Evolutionary conservation across 2,888 invertebrate species (phyloP).

Genomic region (Drosophila helvetica): DNA sequence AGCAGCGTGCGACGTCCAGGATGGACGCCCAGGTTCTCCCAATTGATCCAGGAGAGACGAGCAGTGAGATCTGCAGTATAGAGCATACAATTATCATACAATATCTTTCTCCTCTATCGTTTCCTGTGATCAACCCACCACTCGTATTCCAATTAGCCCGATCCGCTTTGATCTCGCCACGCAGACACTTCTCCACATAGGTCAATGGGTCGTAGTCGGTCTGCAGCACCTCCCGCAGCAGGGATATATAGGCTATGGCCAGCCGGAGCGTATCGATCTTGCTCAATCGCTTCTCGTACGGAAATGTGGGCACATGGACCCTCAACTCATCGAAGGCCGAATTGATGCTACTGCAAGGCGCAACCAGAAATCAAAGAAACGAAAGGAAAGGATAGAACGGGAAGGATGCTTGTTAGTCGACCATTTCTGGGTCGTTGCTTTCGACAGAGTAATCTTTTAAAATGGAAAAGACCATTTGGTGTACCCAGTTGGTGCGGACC

Average conservation of each 20-base stretch:
- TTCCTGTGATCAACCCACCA: constrained; percentile 85
- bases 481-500: constrained; percentile 95
- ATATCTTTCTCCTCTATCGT: not conserved
- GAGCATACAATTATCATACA: not conserved
- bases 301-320: constrained; percentile 99
- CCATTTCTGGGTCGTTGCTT: not conserved
- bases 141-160: constrained; percentile 98
- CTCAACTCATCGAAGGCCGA: constrained; percentile 99
- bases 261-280: constrained; percentile 99
- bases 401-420: constrained; percentile 49
- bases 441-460: constrained; percentile 49
- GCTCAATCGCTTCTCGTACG: constrained; percentile 98
- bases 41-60: constrained; percentile 98
- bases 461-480: constrained; percentile 82
- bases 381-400: constrained; percentile 12
- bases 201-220: constrained; percentile 96
- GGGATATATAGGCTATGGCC: constrained; percentile 98
- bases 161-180: constrained; percentile 94
- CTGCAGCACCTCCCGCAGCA: constrained; percentile 94
- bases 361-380: constrained; percentile 26
- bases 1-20: constrained; percentile 93
- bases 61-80: constrained; percentile 93
- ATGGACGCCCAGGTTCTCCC: constrained; percentile 98
- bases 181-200: constrained; percentile 95
- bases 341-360: constrained; percentile 96